Conservation (phyloP, 2,797 vertebrate genomes). For the Sebastes steindachneri region DNA sequence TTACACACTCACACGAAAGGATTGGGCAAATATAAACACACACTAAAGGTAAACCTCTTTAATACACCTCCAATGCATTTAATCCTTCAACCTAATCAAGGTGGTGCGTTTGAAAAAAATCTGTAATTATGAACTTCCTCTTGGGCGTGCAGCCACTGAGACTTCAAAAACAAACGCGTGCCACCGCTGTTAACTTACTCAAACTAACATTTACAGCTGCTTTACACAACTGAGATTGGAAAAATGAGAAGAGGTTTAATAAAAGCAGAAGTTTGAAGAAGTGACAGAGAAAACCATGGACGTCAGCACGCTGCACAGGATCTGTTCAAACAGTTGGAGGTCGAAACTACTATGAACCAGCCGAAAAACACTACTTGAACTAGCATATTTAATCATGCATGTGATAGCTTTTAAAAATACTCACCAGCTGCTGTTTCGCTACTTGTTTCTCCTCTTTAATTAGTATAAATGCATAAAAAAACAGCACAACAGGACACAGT, state of each 20-base stretch:
- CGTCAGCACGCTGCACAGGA: background rate
- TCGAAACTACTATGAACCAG: background rate
- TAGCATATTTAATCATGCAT: background rate
- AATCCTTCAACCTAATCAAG: background rate
- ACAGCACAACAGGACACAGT: background rate
- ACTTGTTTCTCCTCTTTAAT: background rate
- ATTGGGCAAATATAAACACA: no score
- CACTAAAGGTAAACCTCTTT: background rate
- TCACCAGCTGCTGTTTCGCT: constrained; percentile 46
- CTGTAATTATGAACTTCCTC: background rate
- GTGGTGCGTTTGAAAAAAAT: background rate
- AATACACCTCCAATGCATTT: background rate
- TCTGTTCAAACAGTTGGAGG: background rate
- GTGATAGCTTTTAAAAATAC: background rate
- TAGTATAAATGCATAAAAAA: background rate
- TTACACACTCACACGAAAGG: no score
- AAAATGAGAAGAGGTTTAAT: background rate
- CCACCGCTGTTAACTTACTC: background rate
- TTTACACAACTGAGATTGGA: background rate
- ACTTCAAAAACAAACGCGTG: background rate
- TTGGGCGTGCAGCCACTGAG: background rate
- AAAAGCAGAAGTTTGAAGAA: constrained; percentile 18
- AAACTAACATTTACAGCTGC: background rate
- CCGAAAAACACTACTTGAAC: background rate
- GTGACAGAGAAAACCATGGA: constrained; percentile 8